These are phyloP conservation scores for Trialeurodes vaporariorum DNA, from an alignment of 1,140 invertebrate species.

Conservation along the genomic window DNA sequence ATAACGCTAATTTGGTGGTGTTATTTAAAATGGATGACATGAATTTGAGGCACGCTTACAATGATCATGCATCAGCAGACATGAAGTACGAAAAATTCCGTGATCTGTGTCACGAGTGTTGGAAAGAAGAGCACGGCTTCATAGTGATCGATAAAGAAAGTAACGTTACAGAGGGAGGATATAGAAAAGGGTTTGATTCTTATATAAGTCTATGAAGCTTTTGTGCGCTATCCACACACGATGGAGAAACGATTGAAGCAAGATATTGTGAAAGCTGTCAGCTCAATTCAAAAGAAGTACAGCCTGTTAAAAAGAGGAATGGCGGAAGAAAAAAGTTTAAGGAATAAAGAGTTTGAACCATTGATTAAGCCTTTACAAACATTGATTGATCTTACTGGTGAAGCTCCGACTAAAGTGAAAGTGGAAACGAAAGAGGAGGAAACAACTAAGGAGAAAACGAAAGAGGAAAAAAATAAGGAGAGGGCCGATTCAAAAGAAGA, in stretches of 20 bases:
- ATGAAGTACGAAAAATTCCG: conserved; percentile 10
- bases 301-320: background rate
- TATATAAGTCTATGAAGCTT: background rate
- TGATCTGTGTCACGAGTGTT: conserved; percentile 19
- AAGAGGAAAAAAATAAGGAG: no score
- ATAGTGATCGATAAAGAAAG: conserved; percentile 31
- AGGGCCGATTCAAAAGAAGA: no score
- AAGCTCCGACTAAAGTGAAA: no score
- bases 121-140: conserved; percentile 30
- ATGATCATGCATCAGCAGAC: conserved; percentile 29
- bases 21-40: conserved; percentile 34
- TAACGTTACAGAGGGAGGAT: background rate
- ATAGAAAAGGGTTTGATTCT: conserved; percentile 1
- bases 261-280: background rate
- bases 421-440: no score
- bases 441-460: no score
- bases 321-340: background rate
- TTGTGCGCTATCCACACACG: no score
- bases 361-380: background rate
- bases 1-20: conserved; percentile 33
- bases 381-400: background rate
- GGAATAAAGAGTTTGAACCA: background rate
- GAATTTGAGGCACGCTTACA: conserved; percentile 33
- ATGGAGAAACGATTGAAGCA: background rate
- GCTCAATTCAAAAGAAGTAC: background rate